A percentile compares a stretch with the other conserved stretches of the same genome.
These are phyloP conservation scores for Maylandia zebra DNA, from an alignment of 2,113 vertebrate species.

Conservation along the genomic window DNA sequence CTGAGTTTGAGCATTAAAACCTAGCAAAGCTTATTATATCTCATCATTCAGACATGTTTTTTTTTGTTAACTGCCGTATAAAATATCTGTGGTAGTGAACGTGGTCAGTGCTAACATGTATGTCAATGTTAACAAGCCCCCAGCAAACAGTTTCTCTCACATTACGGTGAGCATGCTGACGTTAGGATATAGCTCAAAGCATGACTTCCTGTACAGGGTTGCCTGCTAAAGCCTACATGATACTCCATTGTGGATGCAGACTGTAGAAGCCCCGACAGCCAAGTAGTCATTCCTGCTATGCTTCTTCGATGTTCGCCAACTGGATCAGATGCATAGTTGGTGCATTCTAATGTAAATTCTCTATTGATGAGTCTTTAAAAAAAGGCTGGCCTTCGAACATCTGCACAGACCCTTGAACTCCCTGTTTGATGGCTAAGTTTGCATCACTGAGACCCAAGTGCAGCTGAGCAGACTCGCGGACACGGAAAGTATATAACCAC, in stretches of 20 bases:
- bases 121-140: neutral
- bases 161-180: neutral
- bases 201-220: neutral
- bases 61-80: neutral
- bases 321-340: neutral
- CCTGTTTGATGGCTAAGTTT: neutral
- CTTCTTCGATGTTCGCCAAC: neutral
- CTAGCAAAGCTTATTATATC: neutral
- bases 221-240: neutral
- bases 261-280: neutral
- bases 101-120: neutral
- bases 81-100: neutral
- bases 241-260: rapidly evolving
- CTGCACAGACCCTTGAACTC: neutral
- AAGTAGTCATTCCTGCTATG: neutral
- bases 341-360: neutral
- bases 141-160: neutral
- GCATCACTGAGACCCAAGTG: neutral
- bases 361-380: neutral
- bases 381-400: rapidly evolving
- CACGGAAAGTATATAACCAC: neutral
- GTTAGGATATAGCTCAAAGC: neutral
- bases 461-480: neutral
- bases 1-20: neutral
- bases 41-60: neutral